A percentile compares a stretch with the other conserved stretches of the same genome.
phyloP scores from a whole-genome alignment of 2,113 vertebrate genomes.

The Zosterops japonicus region DNA sequence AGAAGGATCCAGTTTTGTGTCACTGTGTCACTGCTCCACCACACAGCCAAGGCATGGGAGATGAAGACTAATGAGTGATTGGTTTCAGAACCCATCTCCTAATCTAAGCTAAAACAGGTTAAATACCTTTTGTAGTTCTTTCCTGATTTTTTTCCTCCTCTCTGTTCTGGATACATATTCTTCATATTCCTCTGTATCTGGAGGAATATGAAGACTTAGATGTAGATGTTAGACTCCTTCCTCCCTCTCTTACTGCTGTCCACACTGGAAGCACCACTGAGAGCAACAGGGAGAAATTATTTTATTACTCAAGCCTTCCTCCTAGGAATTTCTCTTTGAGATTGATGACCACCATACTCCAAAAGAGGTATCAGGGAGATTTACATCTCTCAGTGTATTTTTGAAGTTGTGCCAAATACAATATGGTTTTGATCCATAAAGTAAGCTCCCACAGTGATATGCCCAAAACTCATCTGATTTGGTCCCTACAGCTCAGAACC shows the following conservation, averaged over 20 bases:
- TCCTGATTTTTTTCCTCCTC: background rate
- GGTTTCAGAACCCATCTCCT: background rate
- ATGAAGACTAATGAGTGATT: background rate
- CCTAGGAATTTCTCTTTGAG: background rate
- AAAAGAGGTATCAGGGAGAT: background rate
- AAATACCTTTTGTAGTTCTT: background rate
- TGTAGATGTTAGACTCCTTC: background rate
- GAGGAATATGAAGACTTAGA: background rate
- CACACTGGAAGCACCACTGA: background rate
- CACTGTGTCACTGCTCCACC: background rate
- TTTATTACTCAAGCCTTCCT: background rate
- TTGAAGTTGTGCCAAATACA: background rate
- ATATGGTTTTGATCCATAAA: background rate
- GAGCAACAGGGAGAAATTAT: background rate
- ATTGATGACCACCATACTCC: background rate
- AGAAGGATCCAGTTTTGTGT: background rate
- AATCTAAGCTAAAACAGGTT: background rate
- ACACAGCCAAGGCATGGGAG: background rate
- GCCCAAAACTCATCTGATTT: background rate
- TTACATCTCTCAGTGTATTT: background rate
- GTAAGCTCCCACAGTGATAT: background rate
- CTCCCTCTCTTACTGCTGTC: background rate
- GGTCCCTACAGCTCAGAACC: background rate
- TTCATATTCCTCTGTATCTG: background rate
- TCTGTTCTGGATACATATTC: background rate